A percentile compares a stretch with the other conserved stretches of the same genome.
phyloP scores from a whole-genome alignment of 2,797 vertebrate species.

The Syndactyla subalaris region DNA sequence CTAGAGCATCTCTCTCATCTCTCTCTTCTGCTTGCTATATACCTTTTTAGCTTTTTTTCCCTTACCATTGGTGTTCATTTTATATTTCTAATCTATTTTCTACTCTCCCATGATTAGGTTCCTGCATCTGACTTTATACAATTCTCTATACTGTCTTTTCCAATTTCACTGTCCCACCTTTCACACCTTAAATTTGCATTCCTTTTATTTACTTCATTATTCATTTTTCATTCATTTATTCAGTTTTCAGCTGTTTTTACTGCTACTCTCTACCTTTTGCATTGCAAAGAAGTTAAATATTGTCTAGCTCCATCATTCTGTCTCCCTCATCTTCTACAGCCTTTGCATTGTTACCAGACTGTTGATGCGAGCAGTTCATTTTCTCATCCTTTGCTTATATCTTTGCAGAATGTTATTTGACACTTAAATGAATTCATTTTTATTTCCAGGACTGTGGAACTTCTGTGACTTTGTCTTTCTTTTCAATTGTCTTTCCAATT shows the following conservation, averaged over 20 bases:
- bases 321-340: neutral
- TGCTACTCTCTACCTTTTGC: neutral
- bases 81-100: constrained; percentile 36
- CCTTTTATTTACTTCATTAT: constrained; percentile 44
- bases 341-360: neutral
- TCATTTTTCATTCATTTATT: constrained; percentile 39
- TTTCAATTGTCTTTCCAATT: neutral
- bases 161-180: constrained; percentile 3
- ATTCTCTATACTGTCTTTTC: constrained; percentile 12
- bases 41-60: neutral
- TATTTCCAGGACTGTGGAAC: neutral
- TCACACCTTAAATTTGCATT: constrained; percentile 34
- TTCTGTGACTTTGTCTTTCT: neutral
- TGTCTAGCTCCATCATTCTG: constrained; percentile 25
- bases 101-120: neutral
- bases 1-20: neutral
- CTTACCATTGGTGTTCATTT: neutral
- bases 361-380: neutral
- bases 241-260: neutral
- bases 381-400: neutral
- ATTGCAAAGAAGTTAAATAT: neutral
- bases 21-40: neutral
- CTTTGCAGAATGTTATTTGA: neutral
- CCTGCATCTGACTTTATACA: neutral
- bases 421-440: neutral